These are phyloP conservation scores for Oncorhynchus nerka DNA, from an alignment of 2,113 vertebrate genomes.

Conservation along the genomic window DNA sequence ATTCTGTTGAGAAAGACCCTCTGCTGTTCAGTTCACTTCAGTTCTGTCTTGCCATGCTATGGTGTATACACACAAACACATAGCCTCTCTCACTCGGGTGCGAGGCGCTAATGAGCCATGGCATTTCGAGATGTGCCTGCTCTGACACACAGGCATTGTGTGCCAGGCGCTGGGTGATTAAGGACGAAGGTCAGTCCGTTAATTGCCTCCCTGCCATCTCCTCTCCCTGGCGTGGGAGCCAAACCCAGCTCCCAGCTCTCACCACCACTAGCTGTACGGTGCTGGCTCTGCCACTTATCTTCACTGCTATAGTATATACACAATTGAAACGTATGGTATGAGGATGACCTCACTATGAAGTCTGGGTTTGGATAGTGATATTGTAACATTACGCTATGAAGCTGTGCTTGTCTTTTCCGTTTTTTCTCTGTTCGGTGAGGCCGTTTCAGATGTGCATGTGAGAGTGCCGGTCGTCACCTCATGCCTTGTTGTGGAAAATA, in stretches of 20 bases:
- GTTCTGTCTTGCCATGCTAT: conserved; percentile 59
- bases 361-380: not conserved
- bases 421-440: conserved; percentile 45
- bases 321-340: not conserved
- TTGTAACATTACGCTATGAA: conserved; percentile 30
- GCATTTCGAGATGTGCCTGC: conserved; percentile 75
- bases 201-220: conserved; percentile 74
- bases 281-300: conserved; percentile 51
- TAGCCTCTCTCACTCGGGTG: conserved; percentile 57
- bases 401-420: conserved; percentile 17
- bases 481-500: conserved; percentile 54
- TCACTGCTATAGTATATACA: conserved; percentile 32
- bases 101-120: conserved; percentile 74
- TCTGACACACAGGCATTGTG: conserved; percentile 74
- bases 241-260: conserved; percentile 23
- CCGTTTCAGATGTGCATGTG: conserved; percentile 56
- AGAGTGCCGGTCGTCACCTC: conserved; percentile 50
- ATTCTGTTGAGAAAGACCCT: conserved; percentile 62
- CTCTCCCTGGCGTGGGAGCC: conserved; percentile 61
- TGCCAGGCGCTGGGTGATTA: conserved; percentile 75
- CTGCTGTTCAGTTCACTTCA: conserved; percentile 40
- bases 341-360: not conserved
- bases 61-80: conserved; percentile 41
- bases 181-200: conserved; percentile 77
- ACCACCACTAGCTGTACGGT: conserved; percentile 61